Conservation (phyloP, 2,797 vertebrate species). For the Sternarchorhynchus goeldii region DNA sequence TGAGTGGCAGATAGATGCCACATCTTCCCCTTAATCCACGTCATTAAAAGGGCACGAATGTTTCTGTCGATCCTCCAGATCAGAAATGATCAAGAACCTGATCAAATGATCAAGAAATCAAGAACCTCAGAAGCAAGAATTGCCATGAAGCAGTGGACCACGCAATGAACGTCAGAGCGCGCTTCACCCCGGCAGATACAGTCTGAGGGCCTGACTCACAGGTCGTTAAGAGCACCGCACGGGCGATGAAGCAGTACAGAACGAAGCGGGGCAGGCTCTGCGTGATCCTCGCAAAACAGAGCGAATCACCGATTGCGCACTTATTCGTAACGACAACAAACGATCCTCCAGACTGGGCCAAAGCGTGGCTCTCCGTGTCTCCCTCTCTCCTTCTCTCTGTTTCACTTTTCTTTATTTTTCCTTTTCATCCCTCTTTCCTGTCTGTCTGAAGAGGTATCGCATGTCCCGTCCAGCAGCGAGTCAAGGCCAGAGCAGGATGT, state of each 20-base stretch:
- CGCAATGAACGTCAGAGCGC: background rate
- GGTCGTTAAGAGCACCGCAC: constrained; percentile 40
- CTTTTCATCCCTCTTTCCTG: background rate
- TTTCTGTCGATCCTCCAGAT: too few relatives aligned
- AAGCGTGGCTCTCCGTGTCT: background rate
- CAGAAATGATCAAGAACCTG: too few relatives aligned
- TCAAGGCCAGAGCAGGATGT: constrained; percentile 40
- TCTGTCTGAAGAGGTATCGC: constrained; percentile 4
- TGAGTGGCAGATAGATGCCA: too few relatives aligned
- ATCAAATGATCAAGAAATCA: too few relatives aligned
- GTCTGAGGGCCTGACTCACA: constrained; percentile 21
- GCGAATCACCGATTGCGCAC: constrained; percentile 41
- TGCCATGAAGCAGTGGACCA: too few relatives aligned
- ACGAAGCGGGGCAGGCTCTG: constrained; percentile 55
- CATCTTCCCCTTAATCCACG: too few relatives aligned
- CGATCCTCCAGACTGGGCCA: too few relatives aligned
- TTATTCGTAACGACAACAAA: constrained; percentile 58
- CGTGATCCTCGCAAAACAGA: constrained; percentile 60
- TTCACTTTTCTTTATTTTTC: too few relatives aligned
- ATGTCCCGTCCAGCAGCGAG: constrained; percentile 19
- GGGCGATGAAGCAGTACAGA: constrained; percentile 11
- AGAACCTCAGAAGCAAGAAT: too few relatives aligned
- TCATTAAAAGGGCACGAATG: too few relatives aligned
- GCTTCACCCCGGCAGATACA: background rate
- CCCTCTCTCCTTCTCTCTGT: background rate